phyloP scores from a whole-genome alignment of 1,140 invertebrate species.

The Drosophila navojoa region DNA sequence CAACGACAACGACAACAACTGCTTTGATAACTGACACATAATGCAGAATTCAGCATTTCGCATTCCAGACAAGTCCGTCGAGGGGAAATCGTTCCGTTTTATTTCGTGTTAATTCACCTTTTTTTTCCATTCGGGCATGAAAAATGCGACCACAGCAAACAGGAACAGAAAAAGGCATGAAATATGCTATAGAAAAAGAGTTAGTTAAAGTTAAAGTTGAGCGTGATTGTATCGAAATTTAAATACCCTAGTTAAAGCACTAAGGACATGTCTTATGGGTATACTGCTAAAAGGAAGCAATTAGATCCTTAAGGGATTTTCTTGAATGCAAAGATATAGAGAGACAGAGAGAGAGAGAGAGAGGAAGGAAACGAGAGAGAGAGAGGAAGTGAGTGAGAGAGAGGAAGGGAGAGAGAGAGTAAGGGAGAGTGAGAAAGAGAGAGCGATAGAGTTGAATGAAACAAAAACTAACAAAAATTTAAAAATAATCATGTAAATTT shows the following conservation, averaged over 20 bases:
- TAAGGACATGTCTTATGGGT: neutral
- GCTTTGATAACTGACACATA: conserved; percentile 66
- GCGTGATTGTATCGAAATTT: too few relatives aligned
- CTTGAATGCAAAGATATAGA: neutral
- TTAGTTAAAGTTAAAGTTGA: neutral
- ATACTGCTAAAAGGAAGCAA: neutral
- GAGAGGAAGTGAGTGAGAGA: neutral
- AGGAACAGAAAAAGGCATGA: neutral
- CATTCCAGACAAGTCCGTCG: conserved; percentile 16
- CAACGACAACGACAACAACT: conserved; percentile 17
- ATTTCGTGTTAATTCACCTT: conserved; percentile 52
- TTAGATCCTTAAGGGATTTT: neutral
- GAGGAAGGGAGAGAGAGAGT: neutral
- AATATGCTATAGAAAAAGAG: neutral
- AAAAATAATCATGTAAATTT: too few relatives aligned
- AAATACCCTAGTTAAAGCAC: conserved; percentile 12
- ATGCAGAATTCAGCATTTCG: conserved; percentile 58
- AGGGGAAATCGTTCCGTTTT: conserved; percentile 37
- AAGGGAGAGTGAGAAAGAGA: neutral
- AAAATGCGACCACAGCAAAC: conserved; percentile 33
- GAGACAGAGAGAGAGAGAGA: neutral
- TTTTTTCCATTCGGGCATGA: conserved; percentile 15
- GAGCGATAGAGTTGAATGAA: neutral
- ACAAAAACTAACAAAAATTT: too few relatives aligned
- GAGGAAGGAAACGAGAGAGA: neutral